Evolutionary conservation across 2,888 invertebrate species (phyloP), one percentile per base, ranked within the genome.

Genomic region (Synanthedon formicaeformis): DNA sequence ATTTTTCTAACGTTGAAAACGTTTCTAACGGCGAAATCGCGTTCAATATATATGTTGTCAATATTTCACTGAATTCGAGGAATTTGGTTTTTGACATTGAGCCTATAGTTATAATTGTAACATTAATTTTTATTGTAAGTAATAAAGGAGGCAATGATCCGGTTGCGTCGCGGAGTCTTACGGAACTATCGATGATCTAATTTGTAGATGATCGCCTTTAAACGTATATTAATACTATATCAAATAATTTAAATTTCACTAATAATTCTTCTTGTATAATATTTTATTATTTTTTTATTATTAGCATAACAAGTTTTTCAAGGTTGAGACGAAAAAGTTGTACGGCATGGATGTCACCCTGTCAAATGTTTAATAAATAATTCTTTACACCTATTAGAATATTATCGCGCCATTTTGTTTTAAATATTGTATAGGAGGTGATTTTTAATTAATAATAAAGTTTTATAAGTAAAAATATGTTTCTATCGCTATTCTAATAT

Each of bases 301-400:
- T 71, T 84, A 75, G 65, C 82, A 85, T 83, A 85, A 85, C 85
- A 53, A 64, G 84, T 84, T 82, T 57, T 63, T 69, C 80, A 81
- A 84, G 82, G 81, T 78, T 78, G 71, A 61, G 60, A 61, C 65
- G 63, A 60, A 64, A 67, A 71, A 65, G 59, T 68, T 58, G 64
- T 67, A 71, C 64, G 64, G 64, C 72, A 72, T 69, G 64, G 64
- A 65, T 68, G 67, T 65, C 60, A 63, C 57, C 61, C 56, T 53
- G 41, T 55, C 34, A 50, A 54, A 34, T 34, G n/a, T 34, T 34
- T 34, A 34, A 34, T 34, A 34, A 34, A 34, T 34, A 34, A 34
- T 8, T 34, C 2, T 34, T 34, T 34, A 34, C 34, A 34, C 10
- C 34, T 8, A 34, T 34, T 34, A 10, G 10, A 34, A 34, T 34